phyloP scores from a whole-genome alignment of 1,140 invertebrate genomes.

The Tribolium madens region DNA sequence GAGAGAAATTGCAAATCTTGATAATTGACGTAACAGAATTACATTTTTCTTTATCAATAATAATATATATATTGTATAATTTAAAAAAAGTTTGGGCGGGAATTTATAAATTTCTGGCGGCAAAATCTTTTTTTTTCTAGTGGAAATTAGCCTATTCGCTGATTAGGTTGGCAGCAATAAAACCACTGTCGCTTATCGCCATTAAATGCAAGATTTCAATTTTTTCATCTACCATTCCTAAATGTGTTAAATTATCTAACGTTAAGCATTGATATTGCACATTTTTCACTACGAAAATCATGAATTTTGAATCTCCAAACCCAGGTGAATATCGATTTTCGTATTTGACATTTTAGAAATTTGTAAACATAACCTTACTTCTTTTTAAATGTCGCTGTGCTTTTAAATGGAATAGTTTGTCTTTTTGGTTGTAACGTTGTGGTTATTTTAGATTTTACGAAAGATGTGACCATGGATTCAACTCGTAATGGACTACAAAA shows the following conservation, averaged over 20 bases:
- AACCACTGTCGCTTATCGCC: too few species aligned
- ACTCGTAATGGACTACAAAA: not conserved
- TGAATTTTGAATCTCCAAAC: conserved; percentile 2
- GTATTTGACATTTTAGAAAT: not conserved
- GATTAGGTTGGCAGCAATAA: not conserved
- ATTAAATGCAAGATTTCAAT: too few species aligned
- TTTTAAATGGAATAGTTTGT: not conserved
- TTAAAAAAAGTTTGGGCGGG: not conserved
- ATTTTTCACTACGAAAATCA: not conserved
- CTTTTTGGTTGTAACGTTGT: not conserved
- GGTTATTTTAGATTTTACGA: not conserved
- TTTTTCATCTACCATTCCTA: too few species aligned
- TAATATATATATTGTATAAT: too few species aligned
- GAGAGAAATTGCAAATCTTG: too few species aligned
- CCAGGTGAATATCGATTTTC: not conserved
- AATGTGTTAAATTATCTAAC: too few species aligned
- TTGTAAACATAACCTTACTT: not conserved
- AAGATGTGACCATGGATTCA: not conserved
- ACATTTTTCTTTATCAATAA: too few species aligned
- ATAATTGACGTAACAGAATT: too few species aligned
- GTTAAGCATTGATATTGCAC: too few species aligned
- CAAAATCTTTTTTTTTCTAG: not conserved
- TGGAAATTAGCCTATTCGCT: not conserved
- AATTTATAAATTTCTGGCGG: not conserved
- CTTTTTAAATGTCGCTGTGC: not conserved